phyloP scores from a whole-genome alignment of 2,113 vertebrate species.

The Bos indicus region DNA sequence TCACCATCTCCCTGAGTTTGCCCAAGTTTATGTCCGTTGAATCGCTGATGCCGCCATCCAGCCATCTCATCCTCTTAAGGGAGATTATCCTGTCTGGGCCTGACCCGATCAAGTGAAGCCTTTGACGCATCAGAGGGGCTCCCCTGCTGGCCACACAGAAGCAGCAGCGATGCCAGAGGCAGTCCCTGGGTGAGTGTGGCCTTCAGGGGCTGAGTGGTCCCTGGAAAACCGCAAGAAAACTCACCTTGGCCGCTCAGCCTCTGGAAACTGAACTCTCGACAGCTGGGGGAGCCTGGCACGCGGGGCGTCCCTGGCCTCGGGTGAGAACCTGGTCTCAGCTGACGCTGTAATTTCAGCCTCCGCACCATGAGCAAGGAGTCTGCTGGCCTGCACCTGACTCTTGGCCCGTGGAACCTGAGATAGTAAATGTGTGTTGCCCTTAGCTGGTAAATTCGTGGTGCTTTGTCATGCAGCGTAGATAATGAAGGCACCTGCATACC shows the following conservation, averaged over 20 bases:
- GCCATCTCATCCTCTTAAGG: neutral
- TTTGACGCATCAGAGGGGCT: neutral
- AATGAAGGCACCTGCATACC: neutral
- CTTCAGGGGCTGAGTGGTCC: neutral
- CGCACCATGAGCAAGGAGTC: neutral
- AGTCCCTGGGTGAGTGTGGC: too few relatives aligned
- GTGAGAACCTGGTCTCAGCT: neutral
- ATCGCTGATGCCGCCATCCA: neutral
- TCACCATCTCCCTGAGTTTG: neutral
- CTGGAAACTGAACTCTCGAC: neutral
- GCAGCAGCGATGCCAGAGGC: neutral
- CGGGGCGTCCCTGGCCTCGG: neutral
- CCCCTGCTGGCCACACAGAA: neutral
- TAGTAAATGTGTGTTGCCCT: too few relatives aligned
- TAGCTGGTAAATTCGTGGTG: neutral
- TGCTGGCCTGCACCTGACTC: neutral
- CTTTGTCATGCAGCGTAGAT: neutral
- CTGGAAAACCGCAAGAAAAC: neutral
- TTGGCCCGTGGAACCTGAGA: neutral
- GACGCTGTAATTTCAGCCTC: neutral
- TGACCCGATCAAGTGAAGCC: neutral
- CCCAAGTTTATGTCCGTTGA: neutral
- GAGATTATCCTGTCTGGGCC: neutral
- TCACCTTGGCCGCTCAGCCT: neutral
- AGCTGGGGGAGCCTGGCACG: neutral